Evolutionary conservation across 2,888 invertebrate species (phyloP), one percentile per base, ranked within the genome.

Genomic region (Scaeva pyrastri): DNA sequence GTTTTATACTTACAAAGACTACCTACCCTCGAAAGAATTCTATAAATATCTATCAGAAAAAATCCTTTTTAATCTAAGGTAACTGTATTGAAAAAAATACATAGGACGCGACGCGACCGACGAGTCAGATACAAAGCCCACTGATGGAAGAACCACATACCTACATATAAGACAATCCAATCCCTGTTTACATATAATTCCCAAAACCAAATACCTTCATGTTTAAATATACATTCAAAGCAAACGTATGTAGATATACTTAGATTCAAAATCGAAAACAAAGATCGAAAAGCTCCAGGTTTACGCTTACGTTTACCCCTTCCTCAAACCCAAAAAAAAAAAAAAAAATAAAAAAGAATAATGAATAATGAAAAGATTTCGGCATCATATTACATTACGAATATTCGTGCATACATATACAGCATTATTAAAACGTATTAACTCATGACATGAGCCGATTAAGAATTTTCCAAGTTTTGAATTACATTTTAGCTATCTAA

Each of bases 401-500:
- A 31, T 31, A 31, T 31, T 31, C 31, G 31, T 7, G 31, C 31
- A 31, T 31, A 31, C 45, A 45, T 36, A 16, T 75, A 75, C 70
- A 82, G 74, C 56, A 86, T 82, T 86, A 81, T 86, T 74, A 82
- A 83, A 83, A 85, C 88, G 88, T 82, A 80, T 87, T 88, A 88
- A 88, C 83, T 90, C 90, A 90, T 91, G 91, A 91, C 91, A 91
- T 91, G 91, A 91, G 91, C 91, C 91, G 91, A 91, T 91, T 91
- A 91, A 90, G 88, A 89, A 90, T 90, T 91, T 83, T 91, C 89
- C 89, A 90, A 89, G 91, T 91, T 90, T 91, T 90, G 88, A 89
- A 90, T 91, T 91, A 87, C 87, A 85, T 71, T 84, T 79, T 58
- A 66, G 83, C 79, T 74, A 82, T 82, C 86, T 75, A 31, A 75